phyloP scores from a whole-genome alignment of 2,113 vertebrate species.

The Gallinago jamesoni region DNA sequence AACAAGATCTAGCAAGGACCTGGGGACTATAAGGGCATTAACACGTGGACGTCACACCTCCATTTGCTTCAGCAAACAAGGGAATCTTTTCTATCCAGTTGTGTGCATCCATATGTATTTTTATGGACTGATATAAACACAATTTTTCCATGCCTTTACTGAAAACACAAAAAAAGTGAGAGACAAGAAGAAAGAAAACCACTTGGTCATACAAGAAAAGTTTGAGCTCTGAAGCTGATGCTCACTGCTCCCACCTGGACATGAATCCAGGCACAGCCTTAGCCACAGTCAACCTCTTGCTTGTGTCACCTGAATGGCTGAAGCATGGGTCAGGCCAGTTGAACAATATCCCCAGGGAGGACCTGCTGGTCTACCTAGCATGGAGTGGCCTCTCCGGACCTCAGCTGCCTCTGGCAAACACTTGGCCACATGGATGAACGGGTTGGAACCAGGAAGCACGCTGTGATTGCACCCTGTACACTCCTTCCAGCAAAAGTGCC shows the following conservation, averaged over 20 bases:
- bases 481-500: background rate
- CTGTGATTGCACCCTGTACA: background rate
- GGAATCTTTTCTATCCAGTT: background rate
- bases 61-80: background rate
- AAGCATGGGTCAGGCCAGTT: background rate
- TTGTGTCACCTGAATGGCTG: background rate
- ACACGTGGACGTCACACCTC: background rate
- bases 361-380: background rate
- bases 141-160: background rate
- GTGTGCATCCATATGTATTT: background rate
- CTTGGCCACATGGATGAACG: background rate
- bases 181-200: background rate
- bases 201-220: background rate
- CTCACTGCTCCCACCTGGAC: background rate
- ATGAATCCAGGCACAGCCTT: background rate
- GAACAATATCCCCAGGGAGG: background rate
- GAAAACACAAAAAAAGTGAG: background rate
- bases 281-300: background rate
- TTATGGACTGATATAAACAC: background rate
- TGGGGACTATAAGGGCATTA: background rate
- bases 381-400: background rate
- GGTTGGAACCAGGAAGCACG: background rate
- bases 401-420: background rate
- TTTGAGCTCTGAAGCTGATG: background rate
- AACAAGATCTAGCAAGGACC: background rate